Evolutionary conservation across 2,888 invertebrate genomes (phyloP).

Genomic region (Rhamnusium bicolor): DNA sequence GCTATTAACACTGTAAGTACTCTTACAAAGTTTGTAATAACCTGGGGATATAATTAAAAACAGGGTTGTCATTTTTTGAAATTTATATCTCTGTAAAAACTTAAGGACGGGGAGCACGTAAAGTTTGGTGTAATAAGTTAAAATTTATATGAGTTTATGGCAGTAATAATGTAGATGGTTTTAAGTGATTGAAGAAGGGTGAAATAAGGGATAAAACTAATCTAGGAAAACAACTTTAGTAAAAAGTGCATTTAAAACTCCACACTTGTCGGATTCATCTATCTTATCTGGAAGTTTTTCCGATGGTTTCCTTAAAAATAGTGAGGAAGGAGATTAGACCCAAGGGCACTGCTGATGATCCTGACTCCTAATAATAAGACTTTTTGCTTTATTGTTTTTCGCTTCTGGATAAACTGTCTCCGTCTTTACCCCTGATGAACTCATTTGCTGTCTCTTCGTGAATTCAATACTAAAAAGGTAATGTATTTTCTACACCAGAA

Average conservation of each 20-base stretch:
- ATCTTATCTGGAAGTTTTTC: slow-evolving; percentile 51
- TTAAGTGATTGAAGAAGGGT: slow-evolving; percentile 2
- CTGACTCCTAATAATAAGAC: slow-evolving; percentile 56
- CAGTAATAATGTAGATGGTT: not conserved
- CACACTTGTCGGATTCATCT: slow-evolving; percentile 54
- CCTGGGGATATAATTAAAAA: slow-evolving; percentile 11
- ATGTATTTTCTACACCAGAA: slow-evolving; percentile 5
- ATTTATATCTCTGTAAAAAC: slow-evolving; percentile 3
- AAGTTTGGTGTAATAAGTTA: slow-evolving; percentile 9
- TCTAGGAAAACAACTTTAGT: not conserved
- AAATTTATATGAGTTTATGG: slow-evolving; percentile 7
- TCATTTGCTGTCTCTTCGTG: slow-evolving; percentile 32
- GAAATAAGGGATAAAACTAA: slow-evolving; percentile 23
- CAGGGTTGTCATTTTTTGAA: not conserved
- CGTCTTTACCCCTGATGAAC: slow-evolving; percentile 21
- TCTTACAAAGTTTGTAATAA: slow-evolving; percentile 9
- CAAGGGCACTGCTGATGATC: slow-evolving; percentile 55
- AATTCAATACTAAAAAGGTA: slow-evolving; percentile 31
- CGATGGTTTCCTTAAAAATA: slow-evolving; percentile 43
- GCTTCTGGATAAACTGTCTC: slow-evolving; percentile 37
- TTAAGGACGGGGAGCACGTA: not conserved
- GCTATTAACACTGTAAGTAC: not conserved
- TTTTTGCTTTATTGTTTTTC: slow-evolving; percentile 58
- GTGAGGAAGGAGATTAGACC: slow-evolving; percentile 54
- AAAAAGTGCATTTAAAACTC: slow-evolving; percentile 50